These are phyloP conservation scores for Diadromus collaris DNA, from an alignment of 2,888 invertebrate species.

Conservation along the genomic window DNA sequence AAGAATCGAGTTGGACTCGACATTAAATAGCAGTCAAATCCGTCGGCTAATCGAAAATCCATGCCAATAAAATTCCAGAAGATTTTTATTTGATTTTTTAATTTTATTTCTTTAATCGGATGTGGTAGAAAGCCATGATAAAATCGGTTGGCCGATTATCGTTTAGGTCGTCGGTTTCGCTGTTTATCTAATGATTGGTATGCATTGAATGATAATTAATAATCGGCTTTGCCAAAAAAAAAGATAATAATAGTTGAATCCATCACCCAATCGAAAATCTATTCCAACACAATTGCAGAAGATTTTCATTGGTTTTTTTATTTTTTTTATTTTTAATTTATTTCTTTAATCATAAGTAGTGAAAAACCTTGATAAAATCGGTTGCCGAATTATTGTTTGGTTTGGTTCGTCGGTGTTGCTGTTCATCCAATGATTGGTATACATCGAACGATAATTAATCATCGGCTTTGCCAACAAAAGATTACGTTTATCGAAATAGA, in stretches of 20 bases:
- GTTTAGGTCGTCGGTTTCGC: slow-evolving; percentile 21
- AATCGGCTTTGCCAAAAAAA: background rate
- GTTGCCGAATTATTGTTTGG: slow-evolving; percentile 24
- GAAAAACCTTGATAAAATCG: background rate
- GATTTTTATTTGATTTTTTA: background rate
- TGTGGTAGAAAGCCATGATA: background rate
- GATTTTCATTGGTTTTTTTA: background rate
- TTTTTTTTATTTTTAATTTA: background rate
- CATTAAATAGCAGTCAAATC: background rate
- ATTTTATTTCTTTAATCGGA: background rate
- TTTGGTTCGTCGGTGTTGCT: slow-evolving; percentile 27
- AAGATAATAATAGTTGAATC: background rate
- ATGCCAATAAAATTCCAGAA: background rate
- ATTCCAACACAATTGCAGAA: background rate
- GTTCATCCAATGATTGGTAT: slow-evolving; percentile 17
- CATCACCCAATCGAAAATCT: background rate
- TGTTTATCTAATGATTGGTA: slow-evolving; percentile 18
- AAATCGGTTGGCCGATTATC: slow-evolving; percentile 24
- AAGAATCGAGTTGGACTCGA: too few species aligned
- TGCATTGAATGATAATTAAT: background rate
- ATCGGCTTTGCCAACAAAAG: background rate
- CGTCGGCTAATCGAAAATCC: background rate
- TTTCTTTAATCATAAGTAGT: background rate
- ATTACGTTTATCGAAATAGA: too few species aligned
- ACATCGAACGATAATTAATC: background rate